Evolutionary conservation across 1,140 invertebrate genomes (phyloP), one percentile per base, ranked within the genome.

Genomic region (Chelonus insularis): DNA sequence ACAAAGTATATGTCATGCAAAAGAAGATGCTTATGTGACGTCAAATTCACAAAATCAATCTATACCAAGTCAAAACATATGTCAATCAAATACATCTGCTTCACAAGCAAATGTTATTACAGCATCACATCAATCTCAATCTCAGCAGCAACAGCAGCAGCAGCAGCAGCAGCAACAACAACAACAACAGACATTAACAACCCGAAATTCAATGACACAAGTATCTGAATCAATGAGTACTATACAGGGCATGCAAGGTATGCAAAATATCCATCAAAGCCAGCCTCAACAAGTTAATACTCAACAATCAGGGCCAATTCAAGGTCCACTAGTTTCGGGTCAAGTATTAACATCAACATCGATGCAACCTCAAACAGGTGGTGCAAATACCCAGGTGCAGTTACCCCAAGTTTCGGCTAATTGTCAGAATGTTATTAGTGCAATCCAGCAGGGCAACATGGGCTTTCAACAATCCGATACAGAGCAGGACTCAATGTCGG

Each of bases 401-500:
- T 72, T 77, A 60, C 61, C 68, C 12, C 78, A 80, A 59, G 76
- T 78, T n/a, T 63, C 72, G 20, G 68, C 62, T 4, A 68, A 55
- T 50, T 77, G 72, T 62, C 75, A 75, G 61, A 71, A 71, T 58
- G 64, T 68, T 37, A 68, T 70, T 29, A 58, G 62, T 11, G 56
- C 66, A 23, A 55, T 72, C 39, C 45, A 61, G 36, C 65, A 66
- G 39, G 58, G 54, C 16, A 63, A 37, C 20, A 66, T 69, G 52
- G 67, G 70, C 9, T 79, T 78, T 67, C 76, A 78, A 65, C 72
- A 75, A 34, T 32, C 75, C 34, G 77, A 80, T 23, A 52, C 71
- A 55, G 80, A 81, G 71, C 78, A 79, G 73, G 79, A 81, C 71
- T 80, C 79, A 56, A 70, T 77, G 43, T 58, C 73, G 18, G 72